Percentiles rank a stretch among this genome's conserved stretches.
These are phyloP conservation scores for Sandelia bainsii DNA, from an alignment of 2,797 vertebrate genomes.

Conservation along the genomic window DNA sequence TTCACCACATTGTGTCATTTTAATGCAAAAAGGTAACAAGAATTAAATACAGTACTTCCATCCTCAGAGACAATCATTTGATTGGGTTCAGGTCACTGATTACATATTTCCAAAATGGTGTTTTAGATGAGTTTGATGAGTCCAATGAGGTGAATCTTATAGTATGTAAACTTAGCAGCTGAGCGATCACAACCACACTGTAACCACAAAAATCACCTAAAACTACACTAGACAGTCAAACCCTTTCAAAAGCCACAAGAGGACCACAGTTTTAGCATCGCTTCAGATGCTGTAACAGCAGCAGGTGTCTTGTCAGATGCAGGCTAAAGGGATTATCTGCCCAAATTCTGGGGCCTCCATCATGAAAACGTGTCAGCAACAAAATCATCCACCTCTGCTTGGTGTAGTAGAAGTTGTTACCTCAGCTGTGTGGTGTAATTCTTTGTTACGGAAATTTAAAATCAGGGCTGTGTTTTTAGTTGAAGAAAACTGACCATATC, in stretches of 20 bases:
- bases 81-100: background rate
- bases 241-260: background rate
- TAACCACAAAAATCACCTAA: background rate
- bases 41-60: background rate
- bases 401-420: background rate
- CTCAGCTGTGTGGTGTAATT: too few relatives aligned
- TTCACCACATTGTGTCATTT: background rate
- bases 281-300: slow-evolving; percentile 27
- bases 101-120: background rate
- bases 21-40: background rate
- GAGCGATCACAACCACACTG: too few relatives aligned
- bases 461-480: too few relatives aligned
- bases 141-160: background rate
- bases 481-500: too few relatives aligned
- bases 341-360: slow-evolving; percentile 45
- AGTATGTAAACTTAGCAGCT: too few relatives aligned
- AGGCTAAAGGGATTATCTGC: slow-evolving; percentile 60
- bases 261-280: background rate
- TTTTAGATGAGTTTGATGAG: background rate
- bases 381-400: slow-evolving; percentile 19
- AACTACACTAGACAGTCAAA: too few relatives aligned
- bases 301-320: slow-evolving; percentile 60
- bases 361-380: slow-evolving; percentile 52
- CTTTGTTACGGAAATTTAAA: too few relatives aligned
- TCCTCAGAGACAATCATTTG: too few relatives aligned